Evolutionary conservation across 1,140 invertebrate species (phyloP).

Genomic region (Chymomyza costata): DNA sequence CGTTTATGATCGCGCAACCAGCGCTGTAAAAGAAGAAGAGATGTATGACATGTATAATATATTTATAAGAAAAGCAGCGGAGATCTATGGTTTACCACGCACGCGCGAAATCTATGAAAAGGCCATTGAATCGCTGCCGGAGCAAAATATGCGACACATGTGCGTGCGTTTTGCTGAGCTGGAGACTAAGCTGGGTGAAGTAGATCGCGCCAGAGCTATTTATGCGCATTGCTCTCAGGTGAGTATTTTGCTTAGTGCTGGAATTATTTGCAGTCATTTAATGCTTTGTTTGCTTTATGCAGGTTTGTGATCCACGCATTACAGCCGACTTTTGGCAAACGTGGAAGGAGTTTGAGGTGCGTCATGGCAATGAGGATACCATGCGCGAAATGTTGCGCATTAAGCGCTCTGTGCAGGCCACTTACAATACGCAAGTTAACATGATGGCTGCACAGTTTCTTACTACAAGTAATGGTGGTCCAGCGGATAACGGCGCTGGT

Average conservation of each 20-base stretch:
- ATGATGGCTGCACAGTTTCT: conserved; percentile 99
- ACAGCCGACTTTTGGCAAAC: conserved; percentile 97
- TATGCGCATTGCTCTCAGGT: conserved; percentile 97
- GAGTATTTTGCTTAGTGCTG: not conserved
- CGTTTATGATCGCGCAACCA: conserved; percentile 96
- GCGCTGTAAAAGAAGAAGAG: conserved; percentile 92
- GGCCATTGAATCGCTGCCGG: conserved; percentile 94
- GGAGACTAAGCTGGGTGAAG: conserved; percentile 98
- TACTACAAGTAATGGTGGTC: conserved; percentile 81
- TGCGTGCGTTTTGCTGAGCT: conserved; percentile 97
- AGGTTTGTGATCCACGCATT: conserved; percentile 97
- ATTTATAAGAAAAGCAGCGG: conserved; percentile 98
- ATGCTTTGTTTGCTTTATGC: not conserved
- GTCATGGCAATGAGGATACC: conserved; percentile 99
- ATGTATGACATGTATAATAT: conserved; percentile 99
- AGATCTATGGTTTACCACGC: conserved; percentile 97
- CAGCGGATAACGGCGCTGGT: conserved; percentile 82
- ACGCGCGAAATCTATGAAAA: conserved; percentile 98
- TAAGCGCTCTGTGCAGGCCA: conserved; percentile 97
- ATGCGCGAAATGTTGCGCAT: conserved; percentile 99
- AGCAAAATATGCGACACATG: conserved; percentile 96
- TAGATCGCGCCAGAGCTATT: conserved; percentile 96
- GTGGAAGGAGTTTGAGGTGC: conserved; percentile 99
- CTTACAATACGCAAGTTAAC: conserved; percentile 96
- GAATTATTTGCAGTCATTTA: not conserved